Base-by-base conservation (phyloP, 2,113 vertebrate genomes). In the Rhea americana region DNA sequence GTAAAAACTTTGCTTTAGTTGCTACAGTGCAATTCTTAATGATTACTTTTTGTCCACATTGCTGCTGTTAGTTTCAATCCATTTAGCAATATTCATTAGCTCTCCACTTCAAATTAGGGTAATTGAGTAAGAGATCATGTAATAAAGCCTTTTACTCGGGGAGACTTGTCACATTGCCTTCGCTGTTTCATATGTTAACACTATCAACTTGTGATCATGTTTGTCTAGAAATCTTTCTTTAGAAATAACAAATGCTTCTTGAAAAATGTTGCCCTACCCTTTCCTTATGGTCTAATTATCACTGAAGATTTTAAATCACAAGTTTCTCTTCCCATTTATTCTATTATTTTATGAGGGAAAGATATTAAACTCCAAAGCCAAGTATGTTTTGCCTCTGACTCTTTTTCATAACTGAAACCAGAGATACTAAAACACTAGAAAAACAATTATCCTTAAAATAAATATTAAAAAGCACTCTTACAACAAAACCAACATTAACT, bases 1-100 rank as follows among this genome's bases (percentile, higher is more conserved):
- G 76, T 82, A 77, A 82, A 79, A 90, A 73, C 71, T n/a, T 79
- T 8, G 8, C 48, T 28, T 70, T 2, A 1, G 19, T 32, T 7
- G 7, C 84, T 47, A 84, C 24, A 8, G 13, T 35, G 45, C 62
- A 41, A 61, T 55, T 91, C 77, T 47, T 70, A 86, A 85, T 51
- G 39, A 82, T 79, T 93, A 22, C 20, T 72, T 91, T 87, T 90
- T 84, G 56, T 45, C 83, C 83, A 58, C 85, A 32, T 43, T 19
- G n/a, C 90, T 90, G 85, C 62, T 89, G 67, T 84, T 82, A 87
- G 73, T 93, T 94, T 93, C 88, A 93, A 94, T 50, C 58, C 83
- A 92, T 90, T 96, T 90, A 91, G 74, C 77, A 94, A 91, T 66
- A 81, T 55, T 84, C 88, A 90, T 90, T 70, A 90, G 83, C 53